Evolutionary conservation across 2,113 vertebrate species (phyloP).

Genomic region (Phrynosoma blainvillii): DNA sequence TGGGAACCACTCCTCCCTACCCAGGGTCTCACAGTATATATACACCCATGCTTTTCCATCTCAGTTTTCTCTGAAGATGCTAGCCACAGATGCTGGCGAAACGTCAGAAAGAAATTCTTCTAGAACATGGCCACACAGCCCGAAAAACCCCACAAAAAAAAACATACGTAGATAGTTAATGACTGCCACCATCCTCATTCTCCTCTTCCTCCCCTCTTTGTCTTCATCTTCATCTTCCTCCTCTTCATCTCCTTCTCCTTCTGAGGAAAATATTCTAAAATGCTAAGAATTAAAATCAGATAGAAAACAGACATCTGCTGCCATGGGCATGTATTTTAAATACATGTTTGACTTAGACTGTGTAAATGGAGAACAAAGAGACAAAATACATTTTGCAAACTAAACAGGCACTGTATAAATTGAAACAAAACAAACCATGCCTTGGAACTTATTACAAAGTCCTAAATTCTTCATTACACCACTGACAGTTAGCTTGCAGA

Average conservation of each 20-base stretch:
- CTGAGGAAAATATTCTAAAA: background rate
- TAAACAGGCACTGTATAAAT: conserved; percentile 29
- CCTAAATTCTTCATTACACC: conserved; percentile 69
- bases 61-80: too few species aligned
- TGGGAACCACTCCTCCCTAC: too few species aligned
- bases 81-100: too few species aligned
- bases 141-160: too few species aligned
- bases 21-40: too few species aligned
- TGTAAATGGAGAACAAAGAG: conserved; percentile 20
- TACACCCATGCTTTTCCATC: too few species aligned
- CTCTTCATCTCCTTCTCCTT: background rate
- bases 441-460: conserved; percentile 69
- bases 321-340: conserved; percentile 19
- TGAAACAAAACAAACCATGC: conserved; percentile 63
- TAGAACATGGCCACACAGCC: too few species aligned
- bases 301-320: background rate
- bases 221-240: background rate
- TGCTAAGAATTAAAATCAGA: background rate
- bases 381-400: conserved; percentile 9
- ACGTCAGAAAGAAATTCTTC: too few species aligned
- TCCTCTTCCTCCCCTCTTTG: background rate
- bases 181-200: background rate
- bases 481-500: conserved; percentile 69
- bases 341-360: conserved; percentile 18
- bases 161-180: background rate